phyloP scores from a whole-genome alignment of 2,888 invertebrate species.

The Drosophila nigricruria region DNA sequence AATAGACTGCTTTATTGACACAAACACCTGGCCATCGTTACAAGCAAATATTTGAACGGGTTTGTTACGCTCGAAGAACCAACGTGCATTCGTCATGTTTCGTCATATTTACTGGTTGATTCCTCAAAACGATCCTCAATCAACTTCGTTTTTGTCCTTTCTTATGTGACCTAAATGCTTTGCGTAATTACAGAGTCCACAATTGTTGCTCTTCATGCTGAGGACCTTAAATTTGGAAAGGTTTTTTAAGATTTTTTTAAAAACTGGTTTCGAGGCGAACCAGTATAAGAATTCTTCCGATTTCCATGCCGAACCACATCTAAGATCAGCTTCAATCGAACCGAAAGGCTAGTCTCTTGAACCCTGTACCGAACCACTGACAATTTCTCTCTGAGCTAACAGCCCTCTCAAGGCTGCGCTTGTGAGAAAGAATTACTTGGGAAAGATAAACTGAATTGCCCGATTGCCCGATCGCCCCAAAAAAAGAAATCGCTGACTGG shows the following conservation, averaged over 20 bases:
- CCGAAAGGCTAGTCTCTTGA: neutral
- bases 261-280: neutral
- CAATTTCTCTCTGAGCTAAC: neutral
- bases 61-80: constrained; percentile 10
- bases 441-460: constrained; percentile 38
- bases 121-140: constrained; percentile 29
- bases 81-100: constrained; percentile 26
- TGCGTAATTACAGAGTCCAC: constrained; percentile 49
- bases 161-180: constrained; percentile 15
- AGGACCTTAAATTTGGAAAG: neutral
- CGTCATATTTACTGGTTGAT: constrained; percentile 30
- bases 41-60: constrained; percentile 57
- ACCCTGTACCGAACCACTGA: neutral
- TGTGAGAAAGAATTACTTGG: constrained; percentile 49
- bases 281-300: neutral
- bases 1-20: constrained; percentile 62
- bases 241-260: neutral
- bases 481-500: constrained; percentile 6
- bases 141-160: constrained; percentile 4
- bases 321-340: neutral
- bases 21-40: constrained; percentile 69
- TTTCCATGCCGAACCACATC: neutral
- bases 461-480: constrained; percentile 27
- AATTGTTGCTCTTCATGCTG: neutral
- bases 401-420: constrained; percentile 1